phyloP scores from a whole-genome alignment of 1,140 invertebrate species.

The Cotesia vestalis region DNA sequence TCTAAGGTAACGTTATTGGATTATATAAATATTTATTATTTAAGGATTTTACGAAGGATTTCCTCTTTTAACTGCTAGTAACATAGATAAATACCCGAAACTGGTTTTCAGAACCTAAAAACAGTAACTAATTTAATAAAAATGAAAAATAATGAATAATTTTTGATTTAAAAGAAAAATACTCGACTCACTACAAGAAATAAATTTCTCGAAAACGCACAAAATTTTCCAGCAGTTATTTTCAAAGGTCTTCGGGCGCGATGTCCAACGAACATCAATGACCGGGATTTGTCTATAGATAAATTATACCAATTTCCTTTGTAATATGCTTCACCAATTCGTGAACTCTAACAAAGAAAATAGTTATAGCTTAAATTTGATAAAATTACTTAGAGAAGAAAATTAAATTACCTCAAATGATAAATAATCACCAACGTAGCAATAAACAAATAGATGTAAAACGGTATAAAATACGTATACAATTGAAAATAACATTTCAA shows the following conservation, averaged over 20 bases:
- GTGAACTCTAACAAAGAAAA: constrained; percentile 32
- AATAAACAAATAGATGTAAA: constrained; percentile 44
- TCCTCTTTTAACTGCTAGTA: constrained; percentile 41
- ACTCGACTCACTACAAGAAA: constrained; percentile 38
- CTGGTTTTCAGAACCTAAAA: constrained; percentile 44
- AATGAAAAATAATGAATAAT: too few relatives aligned
- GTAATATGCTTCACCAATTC: constrained; percentile 39
- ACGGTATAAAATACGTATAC: constrained; percentile 36
- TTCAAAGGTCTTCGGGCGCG: constrained; percentile 44
- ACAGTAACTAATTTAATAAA: too few relatives aligned
- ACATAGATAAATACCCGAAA: constrained; percentile 43
- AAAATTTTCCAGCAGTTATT: constrained; percentile 52
- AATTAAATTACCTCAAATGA: constrained; percentile 35
- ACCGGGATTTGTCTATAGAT: constrained; percentile 33
- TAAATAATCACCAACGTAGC: constrained; percentile 44
- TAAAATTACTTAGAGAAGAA: too few relatives aligned
- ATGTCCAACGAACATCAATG: constrained; percentile 46
- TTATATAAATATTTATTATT: too few relatives aligned
- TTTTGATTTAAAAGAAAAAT: not conserved
- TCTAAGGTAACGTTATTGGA: too few relatives aligned
- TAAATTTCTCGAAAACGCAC: constrained; percentile 39
- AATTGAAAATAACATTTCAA: constrained; percentile 36
- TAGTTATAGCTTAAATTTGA: not conserved
- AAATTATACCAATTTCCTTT: constrained; percentile 50
- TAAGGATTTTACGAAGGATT: too few relatives aligned